These are phyloP conservation scores for Apus apus DNA, from an alignment of 2,113 vertebrate species.

Conservation along the genomic window DNA sequence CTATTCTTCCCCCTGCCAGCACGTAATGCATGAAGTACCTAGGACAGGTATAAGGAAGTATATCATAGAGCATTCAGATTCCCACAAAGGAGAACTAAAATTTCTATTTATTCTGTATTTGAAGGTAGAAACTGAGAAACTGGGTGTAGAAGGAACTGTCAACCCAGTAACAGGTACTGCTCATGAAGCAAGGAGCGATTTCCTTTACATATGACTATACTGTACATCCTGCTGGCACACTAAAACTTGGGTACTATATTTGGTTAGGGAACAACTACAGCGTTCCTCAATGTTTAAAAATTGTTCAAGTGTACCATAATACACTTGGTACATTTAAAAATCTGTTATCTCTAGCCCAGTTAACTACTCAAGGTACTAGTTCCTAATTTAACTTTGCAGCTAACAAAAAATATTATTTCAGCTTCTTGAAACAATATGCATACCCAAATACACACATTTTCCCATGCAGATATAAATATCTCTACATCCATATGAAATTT, in stretches of 20 bases:
- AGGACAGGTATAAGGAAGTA: background rate
- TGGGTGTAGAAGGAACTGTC: background rate
- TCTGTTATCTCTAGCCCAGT: background rate
- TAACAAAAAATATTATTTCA: background rate
- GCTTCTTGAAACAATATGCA: background rate
- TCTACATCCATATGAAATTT: background rate
- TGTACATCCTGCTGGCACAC: background rate
- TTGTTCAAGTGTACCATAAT: background rate
- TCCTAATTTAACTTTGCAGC: background rate
- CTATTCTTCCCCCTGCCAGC: background rate
- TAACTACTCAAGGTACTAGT: background rate
- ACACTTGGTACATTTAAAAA: background rate
- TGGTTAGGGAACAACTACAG: background rate
- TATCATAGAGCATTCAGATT: background rate
- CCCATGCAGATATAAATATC: background rate
- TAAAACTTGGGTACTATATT: background rate
- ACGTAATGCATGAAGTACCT: background rate
- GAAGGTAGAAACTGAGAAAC: background rate
- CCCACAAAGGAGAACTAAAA: background rate
- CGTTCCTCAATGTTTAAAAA: background rate
- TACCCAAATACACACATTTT: background rate
- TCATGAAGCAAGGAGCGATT: background rate
- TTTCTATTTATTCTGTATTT: background rate
- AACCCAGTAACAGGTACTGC: background rate
- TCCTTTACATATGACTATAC: background rate